Percentiles rank a stretch among this genome's conserved stretches.
Conservation (phyloP, 2,797 vertebrate genomes). For the Heteromormyrus szaboi region DNA sequence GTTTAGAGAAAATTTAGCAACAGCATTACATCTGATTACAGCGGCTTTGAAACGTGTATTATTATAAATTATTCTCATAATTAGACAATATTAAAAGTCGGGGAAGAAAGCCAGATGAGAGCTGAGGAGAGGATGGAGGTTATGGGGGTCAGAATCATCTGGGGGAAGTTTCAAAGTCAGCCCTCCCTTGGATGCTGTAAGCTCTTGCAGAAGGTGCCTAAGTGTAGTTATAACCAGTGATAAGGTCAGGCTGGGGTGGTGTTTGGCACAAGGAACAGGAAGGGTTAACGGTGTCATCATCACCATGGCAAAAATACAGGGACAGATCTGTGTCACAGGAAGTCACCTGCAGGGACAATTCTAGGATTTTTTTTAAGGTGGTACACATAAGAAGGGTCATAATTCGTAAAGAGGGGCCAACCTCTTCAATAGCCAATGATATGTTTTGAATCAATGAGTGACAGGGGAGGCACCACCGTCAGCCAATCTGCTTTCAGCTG, state of each 20-base stretch:
- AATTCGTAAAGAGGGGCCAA: neutral
- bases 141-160: neutral
- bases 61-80: conserved; percentile 5
- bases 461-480: neutral
- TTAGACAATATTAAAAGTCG: neutral
- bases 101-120: neutral
- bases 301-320: neutral
- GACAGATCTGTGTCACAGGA: neutral
- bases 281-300: neutral
- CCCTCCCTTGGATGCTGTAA: neutral
- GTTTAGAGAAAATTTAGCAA: neutral
- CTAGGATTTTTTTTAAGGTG: neutral
- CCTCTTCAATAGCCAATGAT: neutral
- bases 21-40: conserved; percentile 3
- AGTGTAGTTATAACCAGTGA: neutral
- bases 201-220: neutral
- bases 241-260: neutral
- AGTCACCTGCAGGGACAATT: neutral
- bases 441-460: neutral
- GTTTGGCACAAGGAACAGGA: neutral
- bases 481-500: neutral
- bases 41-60: neutral
- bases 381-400: neutral
- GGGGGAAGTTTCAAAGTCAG: neutral
- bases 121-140: neutral